These are phyloP conservation scores for Dromiciops gliroides DNA, from an alignment of 2,113 vertebrate species.

Conservation along the genomic window DNA sequence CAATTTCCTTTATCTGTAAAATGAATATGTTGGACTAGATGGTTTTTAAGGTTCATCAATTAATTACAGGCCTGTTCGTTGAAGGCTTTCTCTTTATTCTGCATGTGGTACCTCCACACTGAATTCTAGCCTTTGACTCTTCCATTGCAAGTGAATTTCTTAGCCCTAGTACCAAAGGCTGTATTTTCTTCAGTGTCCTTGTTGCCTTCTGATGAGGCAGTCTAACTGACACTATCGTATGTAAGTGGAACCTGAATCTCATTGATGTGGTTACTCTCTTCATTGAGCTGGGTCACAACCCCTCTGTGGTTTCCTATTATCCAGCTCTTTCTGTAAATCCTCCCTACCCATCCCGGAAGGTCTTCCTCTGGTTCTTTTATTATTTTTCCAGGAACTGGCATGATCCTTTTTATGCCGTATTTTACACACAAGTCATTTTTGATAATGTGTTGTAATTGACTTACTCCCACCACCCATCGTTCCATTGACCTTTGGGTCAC, in stretches of 20 bases:
- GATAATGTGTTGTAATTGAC: background rate
- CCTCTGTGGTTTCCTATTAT: background rate
- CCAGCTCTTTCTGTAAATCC: background rate
- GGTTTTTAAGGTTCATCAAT: background rate
- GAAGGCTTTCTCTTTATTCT: background rate
- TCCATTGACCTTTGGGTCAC: background rate
- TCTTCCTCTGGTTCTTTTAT: background rate
- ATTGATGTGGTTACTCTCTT: background rate
- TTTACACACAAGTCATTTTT: background rate
- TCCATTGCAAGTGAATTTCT: constrained; percentile 41
- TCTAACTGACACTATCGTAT: constrained; percentile 17
- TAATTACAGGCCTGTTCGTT: background rate
- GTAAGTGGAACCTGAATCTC: background rate
- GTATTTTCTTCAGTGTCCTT: constrained; percentile 27
- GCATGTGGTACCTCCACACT: constrained; percentile 24
- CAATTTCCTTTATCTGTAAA: background rate
- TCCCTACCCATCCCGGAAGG: background rate
- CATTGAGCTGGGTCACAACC: background rate
- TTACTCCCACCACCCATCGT: background rate
- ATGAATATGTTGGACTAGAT: background rate
- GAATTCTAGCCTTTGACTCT: constrained; percentile 42
- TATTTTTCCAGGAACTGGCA: background rate
- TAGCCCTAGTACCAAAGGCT: constrained; percentile 33
- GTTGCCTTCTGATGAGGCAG: constrained; percentile 14
- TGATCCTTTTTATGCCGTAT: background rate